Conservation (phyloP, 1,140 invertebrate species). For the Pygmarrhopalites habei region DNA sequence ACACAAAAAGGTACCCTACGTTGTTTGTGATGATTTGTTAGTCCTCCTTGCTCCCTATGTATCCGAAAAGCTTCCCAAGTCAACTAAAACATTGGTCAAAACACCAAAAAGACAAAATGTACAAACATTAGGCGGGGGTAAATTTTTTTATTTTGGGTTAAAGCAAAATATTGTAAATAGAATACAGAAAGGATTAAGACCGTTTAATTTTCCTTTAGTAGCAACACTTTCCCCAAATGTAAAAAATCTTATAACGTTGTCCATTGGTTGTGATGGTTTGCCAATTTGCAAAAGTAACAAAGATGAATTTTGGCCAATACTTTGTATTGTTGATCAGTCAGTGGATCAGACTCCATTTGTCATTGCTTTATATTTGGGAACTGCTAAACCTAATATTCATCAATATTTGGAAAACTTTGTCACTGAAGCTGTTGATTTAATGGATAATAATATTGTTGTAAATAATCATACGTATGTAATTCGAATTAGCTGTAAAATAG, state of each 20-base stretch:
- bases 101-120: not conserved
- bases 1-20: not conserved
- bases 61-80: not conserved
- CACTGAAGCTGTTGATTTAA: too few relatives aligned
- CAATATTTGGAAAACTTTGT: not conserved
- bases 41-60: not conserved
- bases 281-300: too few relatives aligned
- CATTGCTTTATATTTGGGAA: constrained; percentile 8
- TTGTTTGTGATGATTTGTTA: not conserved
- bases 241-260: not conserved
- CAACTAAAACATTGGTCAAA: not conserved
- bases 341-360: not conserved
- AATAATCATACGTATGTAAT: too few relatives aligned
- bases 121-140: not conserved
- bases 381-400: constrained; percentile 1
- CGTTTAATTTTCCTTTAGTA: not conserved
- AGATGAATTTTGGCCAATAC: constrained; percentile 18
- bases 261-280: constrained; percentile 21
- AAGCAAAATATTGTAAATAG: not conserved
- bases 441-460: too few relatives aligned
- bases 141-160: too few relatives aligned
- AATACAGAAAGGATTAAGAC: not conserved
- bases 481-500: too few relatives aligned
- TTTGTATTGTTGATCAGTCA: constrained; percentile 3
- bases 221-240: not conserved